These are phyloP conservation scores for Papilio glaucus DNA, from an alignment of 1,140 invertebrate species.

Conservation along the genomic window DNA sequence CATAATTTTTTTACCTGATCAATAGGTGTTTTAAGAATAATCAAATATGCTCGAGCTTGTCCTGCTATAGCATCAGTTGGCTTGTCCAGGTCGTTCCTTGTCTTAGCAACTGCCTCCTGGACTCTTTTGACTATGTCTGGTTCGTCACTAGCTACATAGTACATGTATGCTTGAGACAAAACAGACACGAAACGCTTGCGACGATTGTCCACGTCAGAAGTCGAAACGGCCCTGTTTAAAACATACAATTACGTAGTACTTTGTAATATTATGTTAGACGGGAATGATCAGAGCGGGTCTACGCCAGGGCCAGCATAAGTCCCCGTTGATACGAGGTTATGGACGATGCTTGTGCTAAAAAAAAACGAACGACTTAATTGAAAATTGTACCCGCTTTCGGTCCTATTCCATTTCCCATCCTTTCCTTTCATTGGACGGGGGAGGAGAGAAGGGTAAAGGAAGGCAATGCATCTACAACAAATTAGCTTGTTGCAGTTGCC, in stretches of 20 bases:
- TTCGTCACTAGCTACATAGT: slow-evolving; percentile 8
- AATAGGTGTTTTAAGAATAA: slow-evolving; percentile 30
- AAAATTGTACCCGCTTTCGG: too few relatives aligned
- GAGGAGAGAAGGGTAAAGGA: too few relatives aligned
- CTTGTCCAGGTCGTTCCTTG: background rate
- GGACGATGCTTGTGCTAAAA: too few relatives aligned
- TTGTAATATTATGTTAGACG: too few relatives aligned
- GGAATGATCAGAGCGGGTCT: too few relatives aligned
- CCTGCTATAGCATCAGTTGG: slow-evolving; percentile 13
- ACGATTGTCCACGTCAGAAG: background rate
- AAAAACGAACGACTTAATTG: too few relatives aligned
- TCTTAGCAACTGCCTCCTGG: background rate
- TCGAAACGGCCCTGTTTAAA: slow-evolving; percentile 1
- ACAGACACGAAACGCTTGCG: background rate
- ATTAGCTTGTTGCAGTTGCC: too few relatives aligned
- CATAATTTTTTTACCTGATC: slow-evolving; percentile 24
- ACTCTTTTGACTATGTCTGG: background rate
- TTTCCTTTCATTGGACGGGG: too few relatives aligned
- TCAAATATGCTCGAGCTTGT: slow-evolving; percentile 4
- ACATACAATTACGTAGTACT: background rate
- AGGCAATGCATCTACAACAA: too few relatives aligned
- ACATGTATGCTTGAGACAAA: background rate
- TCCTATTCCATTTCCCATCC: too few relatives aligned
- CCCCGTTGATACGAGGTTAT: too few relatives aligned
- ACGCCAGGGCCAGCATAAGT: too few relatives aligned